Percentiles rank a stretch among this genome's conserved stretches.
phyloP scores from a whole-genome alignment of 2,888 invertebrate genomes.

The Lagria hirta region DNA sequence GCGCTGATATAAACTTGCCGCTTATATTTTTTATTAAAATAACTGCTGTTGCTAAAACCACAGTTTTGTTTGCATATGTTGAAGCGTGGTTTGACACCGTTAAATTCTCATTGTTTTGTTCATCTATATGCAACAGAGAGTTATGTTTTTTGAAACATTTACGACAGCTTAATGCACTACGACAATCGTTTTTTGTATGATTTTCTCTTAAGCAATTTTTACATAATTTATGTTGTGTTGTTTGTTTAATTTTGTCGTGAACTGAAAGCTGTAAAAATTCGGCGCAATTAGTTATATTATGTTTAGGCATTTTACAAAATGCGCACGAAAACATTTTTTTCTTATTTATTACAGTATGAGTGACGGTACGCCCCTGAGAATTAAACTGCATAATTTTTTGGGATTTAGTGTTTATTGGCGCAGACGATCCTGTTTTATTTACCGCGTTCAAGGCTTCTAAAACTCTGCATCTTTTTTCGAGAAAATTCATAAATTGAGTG shows the following conservation, averaged over 20 bases:
- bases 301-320: constrained; percentile 11
- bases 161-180: not conserved
- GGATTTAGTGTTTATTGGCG: not conserved
- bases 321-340: constrained; percentile 1
- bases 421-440: not conserved
- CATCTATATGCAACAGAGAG: not conserved
- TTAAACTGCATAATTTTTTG: not conserved
- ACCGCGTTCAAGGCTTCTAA: constrained; percentile 9
- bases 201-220: constrained; percentile 13
- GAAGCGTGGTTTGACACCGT: not conserved
- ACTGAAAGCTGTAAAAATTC: constrained; percentile 10
- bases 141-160: not conserved
- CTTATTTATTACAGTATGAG: not conserved
- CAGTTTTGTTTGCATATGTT: not conserved
- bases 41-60: constrained; percentile 2
- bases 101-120: not conserved
- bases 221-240: constrained; percentile 19
- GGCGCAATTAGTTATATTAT: constrained; percentile 17
- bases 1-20: not conserved
- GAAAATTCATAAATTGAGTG: constrained; percentile 18
- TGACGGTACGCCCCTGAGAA: not conserved
- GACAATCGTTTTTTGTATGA: not conserved
- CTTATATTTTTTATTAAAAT: not conserved
- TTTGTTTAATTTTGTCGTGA: not conserved
- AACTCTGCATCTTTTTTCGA: constrained; percentile 20